phyloP scores from a whole-genome alignment of 2,888 invertebrate genomes.

The Barypeithes pellucidus region DNA sequence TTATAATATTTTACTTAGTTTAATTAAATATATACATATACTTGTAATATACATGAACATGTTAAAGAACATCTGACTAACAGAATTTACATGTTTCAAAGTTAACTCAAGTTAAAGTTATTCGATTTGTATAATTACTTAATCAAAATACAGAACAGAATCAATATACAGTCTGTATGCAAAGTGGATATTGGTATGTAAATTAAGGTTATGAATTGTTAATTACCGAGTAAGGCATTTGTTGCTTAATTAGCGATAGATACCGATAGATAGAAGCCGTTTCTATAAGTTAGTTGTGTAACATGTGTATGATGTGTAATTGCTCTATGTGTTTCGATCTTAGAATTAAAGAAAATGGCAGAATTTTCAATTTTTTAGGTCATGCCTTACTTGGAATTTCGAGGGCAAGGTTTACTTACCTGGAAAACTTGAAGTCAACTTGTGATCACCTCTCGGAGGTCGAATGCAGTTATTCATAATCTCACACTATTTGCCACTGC shows the following conservation, averaged over 20 bases:
- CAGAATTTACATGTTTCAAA: slow-evolving; percentile 16
- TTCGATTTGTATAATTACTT: slow-evolving; percentile 42
- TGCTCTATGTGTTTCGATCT: background rate
- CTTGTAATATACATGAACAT: background rate
- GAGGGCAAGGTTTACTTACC: too few species aligned
- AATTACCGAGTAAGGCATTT: slow-evolving; percentile 32
- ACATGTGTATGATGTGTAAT: background rate
- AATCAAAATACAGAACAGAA: slow-evolving; percentile 41
- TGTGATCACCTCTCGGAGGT: too few species aligned
- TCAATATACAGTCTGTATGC: slow-evolving; percentile 44
- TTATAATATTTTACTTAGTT: too few species aligned
- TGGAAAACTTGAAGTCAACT: too few species aligned
- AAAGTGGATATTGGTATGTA: slow-evolving; percentile 46
- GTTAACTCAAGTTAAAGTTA: slow-evolving; percentile 11
- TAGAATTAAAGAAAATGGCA: too few species aligned
- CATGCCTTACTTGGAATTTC: too few species aligned
- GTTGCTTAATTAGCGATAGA: slow-evolving; percentile 27
- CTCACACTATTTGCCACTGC: too few species aligned
- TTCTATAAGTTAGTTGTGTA: background rate
- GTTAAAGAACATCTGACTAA: slow-evolving; percentile 1
- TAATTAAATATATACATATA: background rate
- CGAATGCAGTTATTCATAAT: too few species aligned
- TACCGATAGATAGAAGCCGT: slow-evolving; percentile 4
- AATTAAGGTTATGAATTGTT: slow-evolving; percentile 44
- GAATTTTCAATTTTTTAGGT: too few species aligned